Conservation (phyloP, 2,113 vertebrate species). For the Leucopsar rothschildi region DNA sequence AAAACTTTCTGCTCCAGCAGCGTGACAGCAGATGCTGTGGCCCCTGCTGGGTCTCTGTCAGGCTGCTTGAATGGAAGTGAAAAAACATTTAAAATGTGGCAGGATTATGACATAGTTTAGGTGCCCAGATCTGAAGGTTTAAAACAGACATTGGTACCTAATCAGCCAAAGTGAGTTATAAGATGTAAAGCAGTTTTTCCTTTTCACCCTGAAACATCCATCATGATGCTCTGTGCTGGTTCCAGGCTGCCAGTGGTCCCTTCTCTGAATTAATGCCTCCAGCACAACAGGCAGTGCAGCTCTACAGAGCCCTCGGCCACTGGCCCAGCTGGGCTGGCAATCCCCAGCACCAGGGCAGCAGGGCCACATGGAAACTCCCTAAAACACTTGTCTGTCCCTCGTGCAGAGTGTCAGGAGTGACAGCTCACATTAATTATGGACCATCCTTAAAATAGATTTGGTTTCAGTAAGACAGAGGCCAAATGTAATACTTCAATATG, state of each 20-base stretch:
- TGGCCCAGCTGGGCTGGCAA: background rate
- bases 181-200: background rate
- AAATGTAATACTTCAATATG: background rate
- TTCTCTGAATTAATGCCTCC: background rate
- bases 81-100: fast-evolving
- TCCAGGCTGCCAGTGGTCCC: background rate
- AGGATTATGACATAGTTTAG: background rate
- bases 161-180: background rate
- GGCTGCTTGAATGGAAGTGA: background rate
- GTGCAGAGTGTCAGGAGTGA: background rate
- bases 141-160: background rate
- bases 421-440: background rate
- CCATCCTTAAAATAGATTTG: background rate
- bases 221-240: background rate
- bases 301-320: background rate
- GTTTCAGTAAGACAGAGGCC: background rate
- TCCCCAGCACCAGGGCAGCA: background rate
- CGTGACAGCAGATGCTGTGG: background rate
- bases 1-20: background rate
- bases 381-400: fast-evolving
- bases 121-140: background rate
- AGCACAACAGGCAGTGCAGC: background rate
- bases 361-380: background rate
- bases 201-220: background rate
- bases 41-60: background rate